Evolutionary conservation across 2,888 invertebrate genomes (phyloP).

Genomic region (Mycalesis mineus): DNA sequence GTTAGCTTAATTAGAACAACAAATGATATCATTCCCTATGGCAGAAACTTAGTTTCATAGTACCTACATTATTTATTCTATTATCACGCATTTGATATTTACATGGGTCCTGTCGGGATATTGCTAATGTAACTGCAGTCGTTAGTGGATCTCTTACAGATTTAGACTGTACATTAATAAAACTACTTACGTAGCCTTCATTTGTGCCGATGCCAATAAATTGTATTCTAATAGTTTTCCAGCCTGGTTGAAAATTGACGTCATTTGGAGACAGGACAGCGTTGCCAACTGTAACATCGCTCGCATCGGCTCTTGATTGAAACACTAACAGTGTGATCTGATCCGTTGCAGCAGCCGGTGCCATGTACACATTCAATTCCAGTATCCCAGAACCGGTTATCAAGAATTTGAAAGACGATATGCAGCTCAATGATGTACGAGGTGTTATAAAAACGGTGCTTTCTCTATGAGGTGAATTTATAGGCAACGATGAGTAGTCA

Average conservation of each 20-base stretch:
- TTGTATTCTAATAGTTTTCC: slow-evolving; percentile 34
- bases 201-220: slow-evolving; percentile 30
- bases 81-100: too few relatives aligned
- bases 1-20: too few relatives aligned
- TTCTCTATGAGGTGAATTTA: slow-evolving; percentile 34
- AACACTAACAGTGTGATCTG: slow-evolving; percentile 34
- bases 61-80: too few relatives aligned
- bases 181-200: slow-evolving; percentile 44
- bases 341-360: slow-evolving; percentile 22
- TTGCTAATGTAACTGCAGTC: too few relatives aligned
- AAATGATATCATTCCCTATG: too few relatives aligned
- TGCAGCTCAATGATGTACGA: slow-evolving; percentile 38
- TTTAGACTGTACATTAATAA: too few relatives aligned
- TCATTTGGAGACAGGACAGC: slow-evolving; percentile 11
- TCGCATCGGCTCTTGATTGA: slow-evolving; percentile 26
- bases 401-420: slow-evolving; percentile 40
- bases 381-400: slow-evolving; percentile 40
- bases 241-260: slow-evolving; percentile 34
- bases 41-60: too few relatives aligned
- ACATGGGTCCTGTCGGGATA: too few relatives aligned
- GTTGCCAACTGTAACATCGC: slow-evolving; percentile 29
- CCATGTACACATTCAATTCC: slow-evolving; percentile 43
- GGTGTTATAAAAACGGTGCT: slow-evolving; percentile 42
- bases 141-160: background rate
- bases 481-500: slow-evolving; percentile 35